phyloP scores from a whole-genome alignment of 2,113 vertebrate genomes.

The Engystomops pustulosus region DNA sequence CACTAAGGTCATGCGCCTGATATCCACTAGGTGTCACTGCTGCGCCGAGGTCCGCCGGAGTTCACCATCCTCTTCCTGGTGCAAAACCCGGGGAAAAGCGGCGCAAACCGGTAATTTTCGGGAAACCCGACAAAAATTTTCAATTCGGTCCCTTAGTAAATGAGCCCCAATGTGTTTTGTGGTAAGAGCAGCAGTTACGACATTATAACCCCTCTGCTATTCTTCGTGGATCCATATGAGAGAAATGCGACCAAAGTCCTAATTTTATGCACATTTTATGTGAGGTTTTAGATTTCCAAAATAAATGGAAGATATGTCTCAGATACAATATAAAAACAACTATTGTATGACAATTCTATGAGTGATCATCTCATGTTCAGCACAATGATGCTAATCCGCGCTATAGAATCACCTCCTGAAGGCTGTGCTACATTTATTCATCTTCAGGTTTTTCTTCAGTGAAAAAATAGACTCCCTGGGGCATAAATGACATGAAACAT shows the following conservation, averaged over 20 bases:
- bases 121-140: too few relatives aligned
- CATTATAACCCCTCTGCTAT: not conserved
- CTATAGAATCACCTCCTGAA: not conserved
- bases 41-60: too few relatives aligned
- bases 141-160: too few relatives aligned
- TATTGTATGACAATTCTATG: not conserved
- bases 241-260: not conserved
- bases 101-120: too few relatives aligned
- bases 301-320: not conserved
- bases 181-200: not conserved
- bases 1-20: too few relatives aligned
- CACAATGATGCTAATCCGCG: not conserved
- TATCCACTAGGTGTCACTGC: too few relatives aligned
- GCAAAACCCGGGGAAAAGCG: too few relatives aligned
- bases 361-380: not conserved
- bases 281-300: not conserved
- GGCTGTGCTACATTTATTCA: not conserved
- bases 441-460: not conserved
- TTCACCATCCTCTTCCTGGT: too few relatives aligned
- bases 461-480: not conserved
- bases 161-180: too few relatives aligned
- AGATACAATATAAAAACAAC: not conserved
- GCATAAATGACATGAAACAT: slow-evolving; percentile 33
- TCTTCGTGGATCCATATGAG: not conserved
- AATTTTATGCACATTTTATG: not conserved